Percentiles rank a stretch among this genome's conserved stretches.
These are phyloP conservation scores for Belonocnema kinseyi DNA, from an alignment of 1,140 invertebrate species.

Conservation along the genomic window DNA sequence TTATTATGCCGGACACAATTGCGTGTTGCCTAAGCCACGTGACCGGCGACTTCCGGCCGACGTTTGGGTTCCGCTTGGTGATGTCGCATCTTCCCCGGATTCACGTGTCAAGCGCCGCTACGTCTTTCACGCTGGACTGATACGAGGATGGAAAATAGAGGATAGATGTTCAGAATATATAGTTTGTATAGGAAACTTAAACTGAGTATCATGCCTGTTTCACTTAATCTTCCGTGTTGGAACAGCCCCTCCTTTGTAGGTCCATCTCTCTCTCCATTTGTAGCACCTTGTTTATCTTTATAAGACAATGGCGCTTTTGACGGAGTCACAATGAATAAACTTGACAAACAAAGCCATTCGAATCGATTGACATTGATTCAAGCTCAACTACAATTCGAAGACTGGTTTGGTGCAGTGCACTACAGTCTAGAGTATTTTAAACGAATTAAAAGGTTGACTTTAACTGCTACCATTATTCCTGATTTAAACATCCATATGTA, in stretches of 20 bases:
- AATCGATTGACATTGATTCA: too few species aligned
- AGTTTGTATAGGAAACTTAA: constrained; percentile 26
- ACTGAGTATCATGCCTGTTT: constrained; percentile 28
- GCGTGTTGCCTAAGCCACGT: constrained; percentile 72
- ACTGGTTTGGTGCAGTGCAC: too few species aligned
- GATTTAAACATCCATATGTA: too few species aligned
- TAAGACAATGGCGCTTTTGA: constrained; percentile 32
- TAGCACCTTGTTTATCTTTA: constrained; percentile 32
- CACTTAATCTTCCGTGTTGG: constrained; percentile 20
- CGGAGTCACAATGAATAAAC: too few species aligned
- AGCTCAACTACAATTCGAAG: too few species aligned
- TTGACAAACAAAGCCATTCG: too few species aligned
- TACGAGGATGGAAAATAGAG: constrained; percentile 11
- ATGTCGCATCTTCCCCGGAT: constrained; percentile 57
- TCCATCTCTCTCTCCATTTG: too few species aligned
- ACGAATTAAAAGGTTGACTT: too few species aligned
- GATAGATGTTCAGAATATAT: constrained; percentile 19
- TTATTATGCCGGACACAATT: constrained; percentile 73
- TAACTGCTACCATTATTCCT: too few species aligned
- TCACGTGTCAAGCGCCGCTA: constrained; percentile 50
- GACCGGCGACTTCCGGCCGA: constrained; percentile 69
- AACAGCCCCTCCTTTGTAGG: constrained; percentile 37
- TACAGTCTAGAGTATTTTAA: too few species aligned
- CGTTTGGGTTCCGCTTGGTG: constrained; percentile 60
- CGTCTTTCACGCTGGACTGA: constrained; percentile 34